These are phyloP conservation scores for Eristalinus sepulchralis DNA, from an alignment of 2,888 invertebrate genomes.

Conservation along the genomic window DNA sequence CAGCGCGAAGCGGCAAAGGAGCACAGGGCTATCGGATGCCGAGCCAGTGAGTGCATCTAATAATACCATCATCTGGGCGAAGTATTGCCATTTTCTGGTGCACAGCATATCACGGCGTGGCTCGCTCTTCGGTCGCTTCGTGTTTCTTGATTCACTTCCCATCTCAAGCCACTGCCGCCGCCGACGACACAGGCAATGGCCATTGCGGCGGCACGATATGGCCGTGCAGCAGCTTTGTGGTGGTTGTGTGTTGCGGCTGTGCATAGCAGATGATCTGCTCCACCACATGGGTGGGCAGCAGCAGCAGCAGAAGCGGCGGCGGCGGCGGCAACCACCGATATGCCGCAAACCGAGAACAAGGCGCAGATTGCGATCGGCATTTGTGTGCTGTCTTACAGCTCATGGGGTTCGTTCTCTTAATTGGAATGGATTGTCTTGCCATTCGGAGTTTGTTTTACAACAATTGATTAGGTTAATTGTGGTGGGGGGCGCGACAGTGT, in stretches of 20 bases:
- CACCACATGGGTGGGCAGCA: conserved; percentile 68
- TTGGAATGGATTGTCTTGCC: conserved; percentile 58
- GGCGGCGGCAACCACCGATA: neutral
- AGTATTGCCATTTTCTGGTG: conserved; percentile 56
- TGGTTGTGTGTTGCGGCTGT: conserved; percentile 38
- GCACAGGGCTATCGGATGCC: conserved; percentile 43
- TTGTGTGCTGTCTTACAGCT: conserved; percentile 34
- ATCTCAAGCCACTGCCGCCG: neutral
- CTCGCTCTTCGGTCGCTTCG: conserved; percentile 36
- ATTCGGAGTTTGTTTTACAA: conserved; percentile 66
- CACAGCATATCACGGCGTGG: neutral
- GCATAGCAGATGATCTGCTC: conserved; percentile 49
- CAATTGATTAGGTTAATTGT: conserved; percentile 63
- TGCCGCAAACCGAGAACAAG: neutral
- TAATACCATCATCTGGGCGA: conserved; percentile 58
- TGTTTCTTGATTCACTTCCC: conserved; percentile 54
- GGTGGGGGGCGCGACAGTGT: conserved; percentile 22
- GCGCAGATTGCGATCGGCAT: conserved; percentile 16
- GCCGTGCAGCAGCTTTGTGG: conserved; percentile 22
- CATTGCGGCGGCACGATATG: conserved; percentile 52
- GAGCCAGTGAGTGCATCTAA: conserved; percentile 45
- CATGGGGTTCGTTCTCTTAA: conserved; percentile 51
- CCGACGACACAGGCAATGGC: conserved; percentile 59
- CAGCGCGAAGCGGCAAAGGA: neutral
- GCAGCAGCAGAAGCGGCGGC: neutral